Base-by-base conservation (phyloP, 2,888 invertebrate species). In the Cabera pusaria region DNA sequence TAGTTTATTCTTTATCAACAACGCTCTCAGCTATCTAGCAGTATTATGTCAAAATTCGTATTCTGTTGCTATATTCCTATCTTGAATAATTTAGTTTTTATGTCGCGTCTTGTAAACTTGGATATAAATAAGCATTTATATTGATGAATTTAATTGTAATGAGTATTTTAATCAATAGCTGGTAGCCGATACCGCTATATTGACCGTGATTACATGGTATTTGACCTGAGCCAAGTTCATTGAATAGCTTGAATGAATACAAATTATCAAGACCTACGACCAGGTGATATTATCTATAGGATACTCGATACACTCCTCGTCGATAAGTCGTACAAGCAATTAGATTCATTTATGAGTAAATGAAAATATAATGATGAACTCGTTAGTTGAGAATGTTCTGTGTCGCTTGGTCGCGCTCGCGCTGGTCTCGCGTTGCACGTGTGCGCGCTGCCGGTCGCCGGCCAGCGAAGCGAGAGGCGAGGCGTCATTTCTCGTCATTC, bases 1-100 rank as follows among this genome's bases (percentile, higher is more conserved):
- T 78, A 82, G 79, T 76, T 59, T 70, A 70, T 73, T 75, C 63
- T 72, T 82, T 85, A 84, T 84, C 82, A 58, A n/a, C n/a, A n/a
- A 50, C 59, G 62, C 42, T 43, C 27, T 61, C 71, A 68, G 72
- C 81, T 82, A 84, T 83, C 79, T 70, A n/a, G n/a, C n/a, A n/a
- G n/a, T 67, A 59, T 66, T 69, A 71, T 72, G 72, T 81, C 72
- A 72, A 79, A 82, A 79, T 72, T 75, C 58, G 60, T 70, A 55
- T 64, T 60, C 73, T 74, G 78, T 81, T 82, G 81, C 80, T 82
- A 80, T 77, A 73, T 71, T 48, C 50, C 46, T 34, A 38, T 50
- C 55, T 49, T 55, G 36, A 44, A 43, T 41, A 32, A 10, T 34
- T 14, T 20, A 21, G n/a, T n/a, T n/a, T n/a, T n/a, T n/a, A n/a